Base-by-base conservation (phyloP, 2,113 vertebrate genomes). In the Microcebus ravelobensis region DNA sequence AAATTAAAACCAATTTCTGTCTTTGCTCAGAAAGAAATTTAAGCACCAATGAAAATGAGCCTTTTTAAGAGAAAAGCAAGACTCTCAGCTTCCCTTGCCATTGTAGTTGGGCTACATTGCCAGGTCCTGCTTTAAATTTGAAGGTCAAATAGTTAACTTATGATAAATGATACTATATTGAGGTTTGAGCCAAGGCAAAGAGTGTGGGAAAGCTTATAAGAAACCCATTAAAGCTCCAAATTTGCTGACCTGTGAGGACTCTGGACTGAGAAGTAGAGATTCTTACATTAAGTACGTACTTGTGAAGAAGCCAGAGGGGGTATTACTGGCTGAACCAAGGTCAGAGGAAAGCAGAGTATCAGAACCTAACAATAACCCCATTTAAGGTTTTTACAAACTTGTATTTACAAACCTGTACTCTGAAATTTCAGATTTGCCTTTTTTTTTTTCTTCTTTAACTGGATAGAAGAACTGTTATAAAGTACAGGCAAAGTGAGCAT, bases 91-190 rank as follows among this genome's bases (percentile, higher is more conserved):
- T 50, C 67, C 84, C 59, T 93, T 34, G 63, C 86, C 91, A 81
- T 68, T 91, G 67, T 18, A 63, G 29, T 39, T 18, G n/a, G 82
- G 76, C 76, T 87, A 80, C 79, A 82, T 42, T 90, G 90, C 95
- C 94, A 94, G 96, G 74, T 81, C 81, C 39, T 59, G 25, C 68
- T 89, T 97, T 94, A 97, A 87, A 91, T 91, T 45, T 91, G 93
- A 97, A 97, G 97, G 95, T 98, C 97, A 97, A 89, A 96, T 96
- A 93, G 91, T 96, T 95, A 96, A 95, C 96, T 97, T 97, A 95
- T 84, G 97, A 97, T 87, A 98, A 97, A 80, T 83, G 95, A 97
- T 97, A 97, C 96, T 80, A 76, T 65, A 68, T 39, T 95, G 97
- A 96, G 89, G 96, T 96, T 87, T 93, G 82, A 97, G 96, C 85